phyloP scores from a whole-genome alignment of 1,140 invertebrate genomes.

The Drosophila novamexicana region DNA sequence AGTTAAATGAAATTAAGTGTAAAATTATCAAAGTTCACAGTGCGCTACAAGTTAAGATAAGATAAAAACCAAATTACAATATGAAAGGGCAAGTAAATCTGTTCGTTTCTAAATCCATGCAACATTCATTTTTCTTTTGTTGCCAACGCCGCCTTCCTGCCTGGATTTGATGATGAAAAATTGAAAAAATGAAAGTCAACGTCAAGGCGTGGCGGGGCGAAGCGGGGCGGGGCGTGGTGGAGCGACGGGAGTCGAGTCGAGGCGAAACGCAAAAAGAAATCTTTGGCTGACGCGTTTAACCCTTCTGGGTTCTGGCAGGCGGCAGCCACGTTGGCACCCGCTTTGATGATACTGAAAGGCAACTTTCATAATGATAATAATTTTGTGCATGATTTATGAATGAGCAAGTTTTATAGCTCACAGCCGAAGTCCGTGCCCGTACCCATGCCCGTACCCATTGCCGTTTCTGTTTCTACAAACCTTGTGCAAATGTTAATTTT shows the following conservation, averaged over 20 bases:
- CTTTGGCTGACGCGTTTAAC: slow-evolving; percentile 70
- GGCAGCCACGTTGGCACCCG: slow-evolving; percentile 22
- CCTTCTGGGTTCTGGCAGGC: slow-evolving; percentile 45
- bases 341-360: slow-evolving; percentile 70
- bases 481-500: slow-evolving; percentile 78
- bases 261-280: slow-evolving; percentile 29
- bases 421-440: slow-evolving; percentile 34
- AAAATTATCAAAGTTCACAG: slow-evolving; percentile 65
- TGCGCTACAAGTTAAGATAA: slow-evolving; percentile 9
- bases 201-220: background rate
- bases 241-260: background rate
- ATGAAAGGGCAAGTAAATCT: slow-evolving; percentile 41
- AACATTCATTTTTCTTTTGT: slow-evolving; percentile 79
- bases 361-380: slow-evolving; percentile 83
- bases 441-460: slow-evolving; percentile 7
- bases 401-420: slow-evolving; percentile 77
- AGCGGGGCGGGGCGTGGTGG: background rate
- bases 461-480: slow-evolving; percentile 38
- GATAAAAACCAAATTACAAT: background rate
- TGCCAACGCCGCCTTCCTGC: slow-evolving; percentile 12
- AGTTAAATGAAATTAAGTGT: slow-evolving; percentile 72
- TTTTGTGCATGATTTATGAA: slow-evolving; percentile 83
- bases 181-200: slow-evolving; percentile 79
- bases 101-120: slow-evolving; percentile 61
- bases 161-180: slow-evolving; percentile 75